Percentiles rank a stretch among this genome's conserved stretches.
Conservation (phyloP, 2,888 invertebrate species). For the Xestia rhomboidea region DNA sequence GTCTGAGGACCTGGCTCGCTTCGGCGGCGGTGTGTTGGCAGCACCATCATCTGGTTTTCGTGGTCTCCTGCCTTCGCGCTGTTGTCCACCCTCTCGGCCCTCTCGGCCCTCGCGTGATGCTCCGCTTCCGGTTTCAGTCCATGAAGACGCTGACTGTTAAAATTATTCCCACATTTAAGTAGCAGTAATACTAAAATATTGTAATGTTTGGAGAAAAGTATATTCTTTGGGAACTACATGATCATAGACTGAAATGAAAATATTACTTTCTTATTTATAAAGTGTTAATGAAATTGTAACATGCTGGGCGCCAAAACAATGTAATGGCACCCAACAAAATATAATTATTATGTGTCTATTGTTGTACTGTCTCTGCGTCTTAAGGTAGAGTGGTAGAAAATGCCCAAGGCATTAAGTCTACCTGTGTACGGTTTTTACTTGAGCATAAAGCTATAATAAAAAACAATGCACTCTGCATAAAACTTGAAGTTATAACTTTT, state of each 20-base stretch:
- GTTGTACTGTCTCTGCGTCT: background rate
- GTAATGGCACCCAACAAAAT: constrained; percentile 53
- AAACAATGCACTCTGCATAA: constrained; percentile 2
- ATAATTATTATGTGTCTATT: background rate
- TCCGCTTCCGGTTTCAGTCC: constrained; percentile 88
- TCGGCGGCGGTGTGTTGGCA: constrained; percentile 91
- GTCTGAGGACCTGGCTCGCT: constrained; percentile 93
- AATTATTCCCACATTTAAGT: constrained; percentile 26
- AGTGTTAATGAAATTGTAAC: constrained; percentile 24
- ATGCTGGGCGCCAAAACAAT: constrained; percentile 34
- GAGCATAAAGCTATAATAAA: no score
- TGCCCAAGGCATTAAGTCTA: background rate
- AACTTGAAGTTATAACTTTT: constrained; percentile 75
- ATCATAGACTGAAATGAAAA: background rate
- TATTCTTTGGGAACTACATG: background rate
- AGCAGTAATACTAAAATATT: background rate
- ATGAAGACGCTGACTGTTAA: constrained; percentile 85
- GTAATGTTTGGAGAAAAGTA: background rate
- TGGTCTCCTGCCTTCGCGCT: constrained; percentile 87
- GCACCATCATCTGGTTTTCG: constrained; percentile 89
- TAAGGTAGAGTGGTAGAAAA: background rate
- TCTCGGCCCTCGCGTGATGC: constrained; percentile 85
- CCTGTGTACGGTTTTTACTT: background rate
- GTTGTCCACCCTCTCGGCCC: constrained; percentile 67
- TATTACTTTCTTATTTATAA: background rate